Base-by-base conservation (phyloP, 2,797 vertebrate genomes). In the Clarias fuscus region DNA sequence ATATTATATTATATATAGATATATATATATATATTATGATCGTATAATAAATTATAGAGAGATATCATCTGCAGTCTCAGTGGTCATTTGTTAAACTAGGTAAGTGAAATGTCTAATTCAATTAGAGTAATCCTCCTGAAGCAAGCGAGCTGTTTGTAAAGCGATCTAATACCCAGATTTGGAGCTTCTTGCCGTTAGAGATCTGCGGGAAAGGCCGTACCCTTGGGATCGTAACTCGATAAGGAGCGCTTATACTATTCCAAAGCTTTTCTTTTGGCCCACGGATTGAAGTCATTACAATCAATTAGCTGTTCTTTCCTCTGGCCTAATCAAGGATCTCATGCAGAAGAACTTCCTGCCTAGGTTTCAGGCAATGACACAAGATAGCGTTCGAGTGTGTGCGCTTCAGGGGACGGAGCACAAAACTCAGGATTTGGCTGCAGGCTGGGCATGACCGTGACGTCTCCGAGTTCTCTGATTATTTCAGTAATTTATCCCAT, bases 261-360 rank as follows among this genome's bases (percentile, higher is more conserved):
- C 77, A 43, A 53, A 88, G 88, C 81, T 83, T 72, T 85, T 83
- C 40, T 85, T 86, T 87, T 78, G 87, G 71, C 75, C 59, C 48
- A 80, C 89, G 91, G 76, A 90, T 86, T 91, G 91, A 92, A 91
- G 91, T 91, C 89, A 92, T 92, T 92, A 92, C 89, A 89, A 88
- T 91, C 92, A 92, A 92, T 92, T 91, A 91, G 88, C 88, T 86
- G 83, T 84, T 90, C 90, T 90, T 90, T 91, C 83, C 91, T 91
- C 89, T 76, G 83, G 86, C 86, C 86, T 92, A 92, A 92, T 92
- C 89, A 92, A 88, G 89, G 86, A 91, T 90, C 89, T 91, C 86
- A 81, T 88, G 81, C 88, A 82, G 76, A 86, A 87, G 82, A 82
- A 85, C 89, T 91, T 90, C 90, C 89, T 90, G 88, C 82, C 88